Evolutionary conservation across 2,113 vertebrate species (phyloP), one percentile per base, ranked within the genome.

Genomic region (Potamarius usumacintae): DNA sequence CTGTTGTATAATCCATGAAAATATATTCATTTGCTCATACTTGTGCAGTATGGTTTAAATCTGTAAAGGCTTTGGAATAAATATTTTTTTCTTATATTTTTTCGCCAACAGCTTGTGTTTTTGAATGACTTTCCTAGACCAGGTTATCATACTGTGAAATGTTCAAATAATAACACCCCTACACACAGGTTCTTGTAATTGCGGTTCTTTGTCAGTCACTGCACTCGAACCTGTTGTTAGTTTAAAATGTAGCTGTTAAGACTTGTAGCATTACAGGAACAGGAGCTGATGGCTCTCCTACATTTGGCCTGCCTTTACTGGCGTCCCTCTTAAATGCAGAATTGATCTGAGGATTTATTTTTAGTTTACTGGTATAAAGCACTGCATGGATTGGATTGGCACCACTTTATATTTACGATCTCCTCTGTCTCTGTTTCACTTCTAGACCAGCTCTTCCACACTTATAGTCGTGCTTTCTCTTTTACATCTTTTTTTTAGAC

Each of bases 331-430:
- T 80, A 80, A 58, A 80, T 34, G 34, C n/a, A 80, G 53, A 58
- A 80, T 80, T 80, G 78, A 80, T 58, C 27, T 15, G 53, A 34
- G 0, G 53, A 15, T 58, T 80, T 80, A 58, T 80, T 57, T 58
- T 14, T n/a, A 79, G 52, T 57, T 79, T 79, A n/a, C n/a, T n/a
- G n/a, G n/a, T n/a, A n/a, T 79, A 30, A 79, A 79, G 53, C n/a
- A 57, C 53, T 27, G 27, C 76, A 17, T 57, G n/a, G 77, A 79
- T 8, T 30, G n/a, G 77, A 79, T 8, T 34, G 7, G 17, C n/a
- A 8, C 53, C 78, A 80, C 8, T 80, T 57, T 58, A 58, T 58
- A 58, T 80, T 58, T 80, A 80, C 58, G 27, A 80, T n/a, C 52
- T n/a, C 10, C 50, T 4, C 25, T 0, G 11, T 55, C 50, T 58